Conservation (phyloP, 2,797 vertebrate species). For the Syncerus caffer region DNA sequence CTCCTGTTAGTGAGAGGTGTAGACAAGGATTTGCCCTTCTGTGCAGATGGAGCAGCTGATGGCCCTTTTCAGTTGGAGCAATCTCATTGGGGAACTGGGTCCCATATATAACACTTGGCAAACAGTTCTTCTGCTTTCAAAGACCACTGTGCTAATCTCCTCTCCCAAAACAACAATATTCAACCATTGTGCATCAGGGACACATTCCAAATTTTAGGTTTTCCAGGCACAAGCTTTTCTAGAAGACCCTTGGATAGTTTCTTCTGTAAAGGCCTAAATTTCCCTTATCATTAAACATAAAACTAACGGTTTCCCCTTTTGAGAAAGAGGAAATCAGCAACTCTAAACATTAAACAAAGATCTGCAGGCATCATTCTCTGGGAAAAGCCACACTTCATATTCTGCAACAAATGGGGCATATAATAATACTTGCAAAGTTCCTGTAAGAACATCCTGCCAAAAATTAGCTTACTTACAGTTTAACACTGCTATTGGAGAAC, state of each 20-base stretch:
- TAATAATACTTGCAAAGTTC: slow-evolving; percentile 48
- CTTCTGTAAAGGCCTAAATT: slow-evolving; percentile 10
- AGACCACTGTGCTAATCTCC: background rate
- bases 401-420: slow-evolving; percentile 53
- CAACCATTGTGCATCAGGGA: background rate
- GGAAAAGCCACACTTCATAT: background rate
- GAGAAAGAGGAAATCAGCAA: slow-evolving; percentile 29
- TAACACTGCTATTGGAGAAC: background rate
- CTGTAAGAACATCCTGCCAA: slow-evolving; percentile 23
- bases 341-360: slow-evolving; percentile 42
- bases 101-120: background rate
- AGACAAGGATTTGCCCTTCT: background rate
- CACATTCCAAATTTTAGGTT: slow-evolving; percentile 22
- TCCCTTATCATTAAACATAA: slow-evolving; percentile 3
- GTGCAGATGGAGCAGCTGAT: background rate
- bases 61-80: background rate
- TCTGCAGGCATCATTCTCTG: background rate
- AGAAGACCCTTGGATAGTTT: background rate
- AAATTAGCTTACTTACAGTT: slow-evolving; percentile 40
- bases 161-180: background rate
- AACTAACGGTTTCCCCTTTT: background rate
- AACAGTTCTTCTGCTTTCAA: background rate
- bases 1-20: background rate
- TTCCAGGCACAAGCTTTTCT: background rate
- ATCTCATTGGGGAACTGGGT: background rate